Conservation (phyloP, 2,113 vertebrate genomes). For the Chrysemys picta region DNA sequence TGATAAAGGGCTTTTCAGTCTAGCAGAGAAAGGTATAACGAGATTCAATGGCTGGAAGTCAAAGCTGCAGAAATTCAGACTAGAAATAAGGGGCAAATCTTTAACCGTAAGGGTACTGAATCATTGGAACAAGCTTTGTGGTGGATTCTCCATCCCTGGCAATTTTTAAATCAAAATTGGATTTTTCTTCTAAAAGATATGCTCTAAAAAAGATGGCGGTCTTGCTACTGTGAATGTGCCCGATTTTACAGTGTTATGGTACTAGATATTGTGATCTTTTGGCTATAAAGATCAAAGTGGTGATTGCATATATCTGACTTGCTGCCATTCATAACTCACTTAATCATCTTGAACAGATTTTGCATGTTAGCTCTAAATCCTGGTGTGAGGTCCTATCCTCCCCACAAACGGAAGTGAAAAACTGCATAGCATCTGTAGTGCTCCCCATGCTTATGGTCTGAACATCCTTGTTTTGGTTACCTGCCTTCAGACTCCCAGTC, state of each 20-base stretch:
- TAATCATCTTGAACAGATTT: background rate
- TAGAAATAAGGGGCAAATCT: background rate
- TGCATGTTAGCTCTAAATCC: background rate
- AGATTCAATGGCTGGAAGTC: too few species aligned
- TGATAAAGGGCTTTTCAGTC: background rate
- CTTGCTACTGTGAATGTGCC: background rate
- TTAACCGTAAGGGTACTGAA: background rate
- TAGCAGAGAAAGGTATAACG: background rate
- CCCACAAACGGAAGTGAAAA: background rate
- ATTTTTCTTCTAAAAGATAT: background rate
- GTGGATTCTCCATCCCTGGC: background rate
- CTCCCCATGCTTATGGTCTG: background rate
- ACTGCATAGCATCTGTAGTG: background rate
- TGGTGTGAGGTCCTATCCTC: background rate
- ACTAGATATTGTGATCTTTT: background rate
- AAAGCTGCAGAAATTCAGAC: background rate
- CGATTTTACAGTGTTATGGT: fast-evolving
- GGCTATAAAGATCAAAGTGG: background rate
- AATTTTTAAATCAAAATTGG: background rate
- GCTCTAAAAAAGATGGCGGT: background rate
- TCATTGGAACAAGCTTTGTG: background rate
- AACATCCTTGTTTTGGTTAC: background rate
- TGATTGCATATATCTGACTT: background rate
- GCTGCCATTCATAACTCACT: background rate
- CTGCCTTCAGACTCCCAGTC: background rate